Base-by-base conservation (phyloP, 2,888 invertebrate genomes). In the Proisotoma minuta region DNA sequence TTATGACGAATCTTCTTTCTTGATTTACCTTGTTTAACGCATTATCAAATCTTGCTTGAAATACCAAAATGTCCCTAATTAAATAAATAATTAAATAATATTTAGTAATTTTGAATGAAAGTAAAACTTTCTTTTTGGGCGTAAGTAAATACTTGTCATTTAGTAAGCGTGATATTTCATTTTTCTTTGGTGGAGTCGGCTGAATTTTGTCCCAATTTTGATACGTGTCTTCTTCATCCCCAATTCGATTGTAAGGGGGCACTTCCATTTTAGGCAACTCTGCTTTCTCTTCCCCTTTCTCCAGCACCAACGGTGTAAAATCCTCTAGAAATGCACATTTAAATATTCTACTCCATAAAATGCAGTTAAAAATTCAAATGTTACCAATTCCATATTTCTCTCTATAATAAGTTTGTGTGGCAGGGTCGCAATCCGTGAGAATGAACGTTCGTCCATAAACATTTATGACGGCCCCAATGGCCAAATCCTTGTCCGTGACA, bases 371-470 rank as follows among this genome's bases (percentile, higher is more conserved):
- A 18, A 27, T 52, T 56, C 12, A 12, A 20, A 76, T 75, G 71
- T 73, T 75, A 83, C 83, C 82, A 65, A 85, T 78, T 47, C 85
- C 84, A 76, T 83, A 85, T 66, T 86, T 87, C 59, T 83, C 82
- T 2, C 84, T 81, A 78, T 93, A 95, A 78, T 88, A 94, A 59
- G 89, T 85, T 77, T 85, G 87, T 0, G 95, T 95, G 74, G 87
- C 93, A 1, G 83, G 81, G 78, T 95, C 95, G 74, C 91, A 89
- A 76, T 90, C 87, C 0, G 86, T 88, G 0, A 96, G 78, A 0
- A 91, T 82, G 23, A 93, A 83, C 68, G 85, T 85, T 20, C 93
- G 82, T 1, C 92, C 92, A 75, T 84, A 93, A 3, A 90, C 85
- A 76, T 90, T 89, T 1, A 96, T 75, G 0, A 86, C 83, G 0